These are phyloP conservation scores for Pyrgilauda ruficollis DNA, from an alignment of 2,113 vertebrate genomes.

Conservation along the genomic window DNA sequence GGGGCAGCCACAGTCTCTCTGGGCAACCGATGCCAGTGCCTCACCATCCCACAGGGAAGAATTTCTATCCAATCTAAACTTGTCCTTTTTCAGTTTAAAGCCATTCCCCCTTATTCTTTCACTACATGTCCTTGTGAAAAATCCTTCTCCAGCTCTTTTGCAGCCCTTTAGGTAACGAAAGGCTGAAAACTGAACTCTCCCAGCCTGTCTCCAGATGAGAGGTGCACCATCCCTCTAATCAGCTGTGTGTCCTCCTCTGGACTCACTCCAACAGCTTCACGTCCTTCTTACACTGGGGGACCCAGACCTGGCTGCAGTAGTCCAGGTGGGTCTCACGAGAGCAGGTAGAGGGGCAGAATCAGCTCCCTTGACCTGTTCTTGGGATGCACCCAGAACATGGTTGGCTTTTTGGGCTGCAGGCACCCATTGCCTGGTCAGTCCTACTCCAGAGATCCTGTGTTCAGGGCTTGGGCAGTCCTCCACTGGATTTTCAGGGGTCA, in stretches of 20 bases:
- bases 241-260: background rate
- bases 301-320: too few relatives aligned
- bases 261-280: background rate
- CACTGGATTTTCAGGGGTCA: background rate
- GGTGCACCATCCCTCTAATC: background rate
- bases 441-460: background rate
- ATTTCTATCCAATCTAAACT: background rate
- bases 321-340: background rate
- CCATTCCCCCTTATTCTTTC: background rate
- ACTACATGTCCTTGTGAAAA: background rate
- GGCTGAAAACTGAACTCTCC: background rate
- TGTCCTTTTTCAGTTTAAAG: background rate
- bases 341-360: background rate
- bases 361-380: background rate
- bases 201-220: background rate
- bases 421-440: background rate
- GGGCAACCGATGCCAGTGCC: background rate
- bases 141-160: background rate
- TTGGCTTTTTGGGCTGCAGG: background rate
- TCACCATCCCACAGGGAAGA: background rate
- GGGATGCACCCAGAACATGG: background rate
- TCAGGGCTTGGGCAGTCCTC: background rate
- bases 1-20: background rate
- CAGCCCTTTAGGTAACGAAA: background rate
- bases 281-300: fast-evolving